phyloP scores from a whole-genome alignment of 1,140 invertebrate species.

The Bombus waltoni region DNA sequence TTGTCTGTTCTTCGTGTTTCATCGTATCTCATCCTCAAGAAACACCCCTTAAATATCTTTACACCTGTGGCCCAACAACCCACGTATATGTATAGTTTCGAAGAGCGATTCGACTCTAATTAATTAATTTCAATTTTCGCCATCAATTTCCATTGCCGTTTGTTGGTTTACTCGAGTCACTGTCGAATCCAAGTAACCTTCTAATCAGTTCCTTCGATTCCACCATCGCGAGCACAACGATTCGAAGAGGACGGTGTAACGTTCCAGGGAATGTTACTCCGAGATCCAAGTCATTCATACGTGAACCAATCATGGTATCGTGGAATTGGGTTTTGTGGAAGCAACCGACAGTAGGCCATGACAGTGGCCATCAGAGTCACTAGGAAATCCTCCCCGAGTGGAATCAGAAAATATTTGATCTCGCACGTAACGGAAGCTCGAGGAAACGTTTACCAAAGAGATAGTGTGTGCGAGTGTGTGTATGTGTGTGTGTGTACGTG shows the following conservation, averaged over 20 bases:
- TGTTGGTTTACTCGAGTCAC: no score
- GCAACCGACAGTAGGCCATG: background rate
- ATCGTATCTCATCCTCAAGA: no score
- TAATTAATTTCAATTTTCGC: no score
- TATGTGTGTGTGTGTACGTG: no score
- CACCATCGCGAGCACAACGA: background rate
- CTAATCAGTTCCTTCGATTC: no score
- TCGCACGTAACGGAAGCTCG: slow-evolving; percentile 27
- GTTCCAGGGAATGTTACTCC: background rate
- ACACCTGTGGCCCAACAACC: no score
- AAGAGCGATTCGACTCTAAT: no score
- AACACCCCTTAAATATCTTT: no score
- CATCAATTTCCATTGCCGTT: no score
- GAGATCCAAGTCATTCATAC: background rate
- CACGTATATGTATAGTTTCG: no score
- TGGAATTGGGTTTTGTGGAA: background rate
- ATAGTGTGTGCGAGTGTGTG: background rate
- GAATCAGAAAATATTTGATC: slow-evolving; percentile 41
- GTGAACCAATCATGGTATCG: background rate
- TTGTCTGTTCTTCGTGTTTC: no score
- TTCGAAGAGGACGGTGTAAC: background rate
- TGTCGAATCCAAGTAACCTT: no score
- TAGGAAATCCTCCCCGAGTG: slow-evolving; percentile 4
- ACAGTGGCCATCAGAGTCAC: background rate
- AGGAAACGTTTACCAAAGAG: slow-evolving; percentile 45